Base-by-base conservation (phyloP, 2,113 vertebrate genomes). In the Eurypyga helias region DNA sequence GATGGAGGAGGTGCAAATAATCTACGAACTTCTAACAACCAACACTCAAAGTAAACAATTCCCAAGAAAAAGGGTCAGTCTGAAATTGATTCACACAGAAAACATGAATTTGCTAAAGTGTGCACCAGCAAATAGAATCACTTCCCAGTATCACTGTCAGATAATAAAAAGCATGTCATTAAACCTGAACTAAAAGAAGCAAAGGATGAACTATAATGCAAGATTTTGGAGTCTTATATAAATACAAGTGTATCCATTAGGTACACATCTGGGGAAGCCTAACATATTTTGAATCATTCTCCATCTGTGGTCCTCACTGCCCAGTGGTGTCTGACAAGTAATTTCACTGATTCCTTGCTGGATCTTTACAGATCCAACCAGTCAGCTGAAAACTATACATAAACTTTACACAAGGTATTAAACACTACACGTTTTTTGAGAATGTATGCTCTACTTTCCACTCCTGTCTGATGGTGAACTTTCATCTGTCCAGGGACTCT, bases 281-380 rank as follows among this genome's bases (percentile, higher is more conserved):
- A 60, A 34, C 49, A 18, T 26, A 26, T 71, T 95, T 80, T 49
- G 14, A 54, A 34, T 58, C 7, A 25, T 76, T 88, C 61, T 66
- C 9, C 2, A 2, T 52, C 41, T 58, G 18, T 0, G 0, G 9
- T 89, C 9, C 38, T 69, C n/a, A 31, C 28, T 75, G 45, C 20
- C 7, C 17, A 48, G 11, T 48, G 16, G 5, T 43, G 13, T 61
- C 67, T 64, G 38, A 66, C n/a, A 10, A 2, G 29, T 24, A 91
- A 69, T 55, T 84, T 85, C 41, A 45, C 13, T 34, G 41, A 51
- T 15, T 78, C 8, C 28, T 67, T 5, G 3, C 14, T 76, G 61
- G 16, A 24, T 83, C 3, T 49, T 83, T 34, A 41, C 15, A 70
- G 17, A 49, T 48, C 31, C 16, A 61, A 3, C 1, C 38, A 69